These are phyloP conservation scores for Caenorhabditis inopinata DNA, from an alignment of 1,140 invertebrate species.

Conservation along the genomic window DNA sequence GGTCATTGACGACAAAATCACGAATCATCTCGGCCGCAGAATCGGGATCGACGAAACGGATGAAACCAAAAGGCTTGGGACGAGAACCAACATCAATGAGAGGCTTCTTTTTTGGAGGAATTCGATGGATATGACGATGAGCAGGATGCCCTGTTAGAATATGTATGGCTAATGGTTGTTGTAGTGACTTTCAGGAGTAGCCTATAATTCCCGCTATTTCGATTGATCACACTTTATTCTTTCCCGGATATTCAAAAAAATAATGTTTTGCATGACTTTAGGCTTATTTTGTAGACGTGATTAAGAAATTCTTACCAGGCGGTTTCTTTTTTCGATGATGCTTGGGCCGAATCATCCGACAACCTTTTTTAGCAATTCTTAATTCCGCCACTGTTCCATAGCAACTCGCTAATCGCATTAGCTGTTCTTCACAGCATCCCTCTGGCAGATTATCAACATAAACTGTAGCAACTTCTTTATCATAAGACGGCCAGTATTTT, in stretches of 20 bases:
- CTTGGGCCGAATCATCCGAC: background rate
- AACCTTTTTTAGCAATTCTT: background rate
- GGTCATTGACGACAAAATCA: background rate
- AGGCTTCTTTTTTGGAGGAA: background rate
- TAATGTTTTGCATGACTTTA: too few relatives aligned
- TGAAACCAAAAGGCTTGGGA: background rate
- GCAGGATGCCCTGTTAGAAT: background rate
- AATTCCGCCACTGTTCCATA: background rate
- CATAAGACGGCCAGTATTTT: background rate
- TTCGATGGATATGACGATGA: background rate
- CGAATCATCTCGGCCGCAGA: background rate
- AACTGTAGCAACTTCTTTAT: background rate
- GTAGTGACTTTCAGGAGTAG: too few relatives aligned
- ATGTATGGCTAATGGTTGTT: too few relatives aligned
- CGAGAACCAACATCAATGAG: background rate
- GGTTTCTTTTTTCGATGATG: background rate
- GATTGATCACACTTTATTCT: too few relatives aligned
- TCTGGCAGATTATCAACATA: slow-evolving; percentile 1
- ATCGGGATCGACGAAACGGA: background rate
- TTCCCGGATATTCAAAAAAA: too few relatives aligned
- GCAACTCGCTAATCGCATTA: background rate
- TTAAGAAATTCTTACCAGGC: background rate
- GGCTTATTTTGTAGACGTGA: too few relatives aligned
- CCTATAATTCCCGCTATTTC: too few relatives aligned
- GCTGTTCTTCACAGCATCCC: background rate